Base-by-base conservation (phyloP, 2,797 vertebrate species). In the Xenentodon cancila region DNA sequence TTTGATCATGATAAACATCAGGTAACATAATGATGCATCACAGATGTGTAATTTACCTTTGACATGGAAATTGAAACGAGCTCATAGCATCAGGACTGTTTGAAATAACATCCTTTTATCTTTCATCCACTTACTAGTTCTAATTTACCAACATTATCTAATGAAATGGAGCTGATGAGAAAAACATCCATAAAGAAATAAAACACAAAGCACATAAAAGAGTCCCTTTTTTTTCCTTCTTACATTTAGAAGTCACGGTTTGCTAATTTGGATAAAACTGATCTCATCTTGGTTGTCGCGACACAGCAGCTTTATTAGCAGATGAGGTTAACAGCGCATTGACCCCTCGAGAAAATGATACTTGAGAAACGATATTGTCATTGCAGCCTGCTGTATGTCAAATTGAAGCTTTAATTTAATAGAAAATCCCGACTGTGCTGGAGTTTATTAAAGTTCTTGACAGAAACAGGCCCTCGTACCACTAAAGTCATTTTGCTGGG, bases 401-500 rank as follows among this genome's bases (percentile, higher is more conserved):
- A 69, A 63, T 56, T 53, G 59, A 43, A 32, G 48, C 21, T 58
- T 47, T 30, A 71, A 30, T 59, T 53, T 65, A 60, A 78, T 77
- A 17, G 73, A 75, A 68, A 59, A 58, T 46, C 45, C 42, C 51
- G 30, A 61, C 19, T 48, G 34, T 30, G 19, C 22, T 40, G 22
- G 11, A 5, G 13, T 73, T 75, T 59, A 59, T 81, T 81, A 53
- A 62, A 62, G 74, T 75, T 75, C 60, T 7, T 44, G 22, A 54
- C 66, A 73, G 62, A 62, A 77, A 50, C 51, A 32, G 1, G 19
- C 50, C 57, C 48, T 56, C 60, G 22, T 71, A 71, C 49, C 47
- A 59, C 62, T 48, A 34, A 72, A 53, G 48, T 78, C 51, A 75
- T 77, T 83, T 74, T 46, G 22, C 77, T 71, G 22, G 50, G 59